Base-by-base conservation (phyloP, 2,888 invertebrate genomes). In the Stictocephala bisonia region DNA sequence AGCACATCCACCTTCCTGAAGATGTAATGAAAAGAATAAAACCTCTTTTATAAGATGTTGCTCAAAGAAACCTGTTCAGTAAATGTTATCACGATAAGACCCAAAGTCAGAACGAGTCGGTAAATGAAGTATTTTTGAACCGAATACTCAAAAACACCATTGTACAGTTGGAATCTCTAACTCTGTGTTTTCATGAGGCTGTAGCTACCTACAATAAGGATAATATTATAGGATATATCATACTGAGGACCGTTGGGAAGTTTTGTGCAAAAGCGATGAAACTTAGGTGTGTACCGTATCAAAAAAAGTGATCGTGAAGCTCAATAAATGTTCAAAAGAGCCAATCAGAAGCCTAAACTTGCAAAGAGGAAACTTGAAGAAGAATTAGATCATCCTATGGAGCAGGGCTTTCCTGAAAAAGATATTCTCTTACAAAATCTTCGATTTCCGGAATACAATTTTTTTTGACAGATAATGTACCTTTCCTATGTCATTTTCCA, bases 351-450 rank as follows among this genome's bases (percentile, higher is more conserved):
- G 44, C 3, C 11, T 3, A 44, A 6, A 6, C n/a, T 18, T 44
- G 44, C 11, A 4, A 44, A 44, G 11, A 4, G 11, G 44, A 44
- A 44, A 18, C 44, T 44, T 44, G 44, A 44, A 3, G 44, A 44
- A 44, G 44, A 3, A 44, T 44, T 44, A 9, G 44, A 44, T 18
- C 44, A 22, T 48, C 48, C 48, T 48, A 48, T 48, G 48, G 48
- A 48, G 48, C 48, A 4, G 48, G 48, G 22, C 48, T 48, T 11
- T 48, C 18, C 48, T 48, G n/a, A n/a, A n/a, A n/a, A n/a, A n/a
- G n/a, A n/a, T n/a, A n/a, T n/a, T n/a, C n/a, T n/a, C n/a, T n/a
- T n/a, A n/a, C n/a, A n/a, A n/a, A n/a, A n/a, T n/a, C n/a, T n/a
- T n/a, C n/a, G n/a, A n/a, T n/a, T n/a, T 22, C 18, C 18, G 22